Conservation (phyloP, 2,888 invertebrate species). For the Lithophane semibrunnea region DNA sequence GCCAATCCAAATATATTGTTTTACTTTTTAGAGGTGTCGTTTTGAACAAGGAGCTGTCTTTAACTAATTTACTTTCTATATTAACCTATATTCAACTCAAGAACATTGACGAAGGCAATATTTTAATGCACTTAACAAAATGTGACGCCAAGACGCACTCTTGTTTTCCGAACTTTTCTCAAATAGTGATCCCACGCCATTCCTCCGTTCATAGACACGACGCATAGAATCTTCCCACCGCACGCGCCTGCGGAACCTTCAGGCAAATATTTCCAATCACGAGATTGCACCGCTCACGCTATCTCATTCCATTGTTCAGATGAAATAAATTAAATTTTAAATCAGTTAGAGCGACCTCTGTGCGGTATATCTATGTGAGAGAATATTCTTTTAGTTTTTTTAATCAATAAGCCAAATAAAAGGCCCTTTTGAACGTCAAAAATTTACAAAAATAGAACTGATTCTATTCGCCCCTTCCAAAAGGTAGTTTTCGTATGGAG, state of each 20-base stretch:
- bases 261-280: slow-evolving; percentile 65
- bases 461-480: too few relatives aligned
- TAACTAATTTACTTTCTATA: neutral
- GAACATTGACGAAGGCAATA: neutral
- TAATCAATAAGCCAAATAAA: too few relatives aligned
- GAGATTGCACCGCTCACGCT: slow-evolving; percentile 54
- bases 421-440: too few relatives aligned
- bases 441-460: too few relatives aligned
- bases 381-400: neutral
- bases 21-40: too few relatives aligned
- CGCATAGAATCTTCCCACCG: slow-evolving; percentile 1
- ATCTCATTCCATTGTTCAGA: slow-evolving; percentile 48
- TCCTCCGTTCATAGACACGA: neutral
- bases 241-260: slow-evolving; percentile 26
- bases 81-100: neutral
- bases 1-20: too few relatives aligned
- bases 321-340: slow-evolving; percentile 61
- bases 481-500: too few relatives aligned
- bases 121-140: neutral
- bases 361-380: neutral
- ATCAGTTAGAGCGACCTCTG: slow-evolving; percentile 4
- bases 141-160: neutral
- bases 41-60: too few relatives aligned
- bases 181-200: slow-evolving; percentile 7
- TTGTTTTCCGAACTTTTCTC: neutral